These are phyloP conservation scores for Epicauta chinensis DNA, from an alignment of 1,140 invertebrate species.

Conservation along the genomic window DNA sequence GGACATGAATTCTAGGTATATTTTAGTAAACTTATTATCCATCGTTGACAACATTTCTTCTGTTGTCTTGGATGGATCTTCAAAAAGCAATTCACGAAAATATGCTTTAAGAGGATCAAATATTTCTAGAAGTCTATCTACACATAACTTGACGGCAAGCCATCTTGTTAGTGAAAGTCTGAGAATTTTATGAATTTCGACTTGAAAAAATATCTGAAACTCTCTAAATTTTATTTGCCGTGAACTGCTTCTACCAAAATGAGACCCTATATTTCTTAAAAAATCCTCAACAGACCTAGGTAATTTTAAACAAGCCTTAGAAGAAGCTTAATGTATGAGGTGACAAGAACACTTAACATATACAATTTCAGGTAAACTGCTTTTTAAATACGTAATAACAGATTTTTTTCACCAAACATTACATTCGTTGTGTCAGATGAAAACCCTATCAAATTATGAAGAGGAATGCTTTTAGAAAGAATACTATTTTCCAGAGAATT, in stretches of 20 bases:
- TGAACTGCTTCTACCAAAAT: constrained; percentile 36
- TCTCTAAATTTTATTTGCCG: constrained; percentile 34
- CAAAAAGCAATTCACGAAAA: constrained; percentile 30
- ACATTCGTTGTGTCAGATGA: constrained; percentile 38
- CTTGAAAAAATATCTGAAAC: constrained; percentile 30
- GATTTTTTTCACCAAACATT: constrained; percentile 39
- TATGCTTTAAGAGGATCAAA: constrained; percentile 35
- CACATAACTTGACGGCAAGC: constrained; percentile 39
- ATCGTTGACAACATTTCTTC: constrained; percentile 35
- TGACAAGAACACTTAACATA: constrained; percentile 16
- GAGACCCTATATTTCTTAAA: constrained; percentile 29
- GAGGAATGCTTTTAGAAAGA: constrained; percentile 24
- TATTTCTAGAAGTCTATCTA: constrained; percentile 38
- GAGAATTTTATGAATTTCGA: constrained; percentile 38
- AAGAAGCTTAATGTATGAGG: constrained; percentile 11
- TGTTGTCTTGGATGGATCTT: constrained; percentile 38
- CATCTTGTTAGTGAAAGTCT: constrained; percentile 34
- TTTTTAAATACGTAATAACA: constrained; percentile 17
- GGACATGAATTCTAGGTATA: constrained; percentile 37
- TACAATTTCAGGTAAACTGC: constrained; percentile 11
- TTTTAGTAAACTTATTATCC: constrained; percentile 31
- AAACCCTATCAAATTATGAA: constrained; percentile 36
- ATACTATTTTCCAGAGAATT: constrained; percentile 20
- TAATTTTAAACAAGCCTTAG: constrained; percentile 17
- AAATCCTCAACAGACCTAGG: constrained; percentile 15